A percentile compares a stretch with the other conserved stretches of the same genome.
Evolutionary conservation across 2,113 vertebrate species (phyloP).

Genomic region (Cromileptes altivelis): DNA sequence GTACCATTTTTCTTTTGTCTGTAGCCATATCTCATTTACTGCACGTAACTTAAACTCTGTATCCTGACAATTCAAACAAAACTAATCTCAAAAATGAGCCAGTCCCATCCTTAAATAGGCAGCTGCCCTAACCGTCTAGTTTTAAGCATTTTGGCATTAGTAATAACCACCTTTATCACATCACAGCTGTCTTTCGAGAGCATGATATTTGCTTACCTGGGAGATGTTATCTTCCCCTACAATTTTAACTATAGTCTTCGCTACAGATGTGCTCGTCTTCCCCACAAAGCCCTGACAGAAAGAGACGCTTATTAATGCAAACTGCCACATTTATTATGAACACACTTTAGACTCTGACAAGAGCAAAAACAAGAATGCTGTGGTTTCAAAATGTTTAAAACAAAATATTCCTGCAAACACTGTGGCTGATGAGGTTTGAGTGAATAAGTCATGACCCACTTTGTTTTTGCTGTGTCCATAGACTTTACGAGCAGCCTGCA

Average conservation of each 20-base stretch:
- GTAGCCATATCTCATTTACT: not conserved
- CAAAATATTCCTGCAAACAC: not conserved
- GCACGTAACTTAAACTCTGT: not conserved
- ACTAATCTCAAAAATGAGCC: not conserved
- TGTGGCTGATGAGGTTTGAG: not conserved
- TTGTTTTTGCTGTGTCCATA: constrained; percentile 88
- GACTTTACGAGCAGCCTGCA: constrained; percentile 80
- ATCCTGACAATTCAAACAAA: not conserved
- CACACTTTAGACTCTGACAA: not conserved
- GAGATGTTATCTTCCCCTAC: constrained; percentile 88
- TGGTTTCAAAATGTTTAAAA: not conserved
- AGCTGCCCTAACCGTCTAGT: fast-evolving
- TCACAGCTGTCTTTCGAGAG: not conserved
- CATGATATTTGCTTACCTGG: constrained; percentile 84
- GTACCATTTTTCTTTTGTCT: not conserved
- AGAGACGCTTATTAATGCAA: constrained; percentile 36
- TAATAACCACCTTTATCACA: not conserved
- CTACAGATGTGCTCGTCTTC: constrained; percentile 87
- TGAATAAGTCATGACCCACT: constrained; percentile 79
- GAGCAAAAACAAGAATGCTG: too few species aligned
- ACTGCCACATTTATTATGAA: not conserved
- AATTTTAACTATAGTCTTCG: constrained; percentile 88
- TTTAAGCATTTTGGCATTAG: not conserved
- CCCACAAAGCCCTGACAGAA: constrained; percentile 84
- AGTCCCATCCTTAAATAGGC: not conserved